Base-by-base conservation (phyloP, 2,888 invertebrate species). In the Campoplex nolae region DNA sequence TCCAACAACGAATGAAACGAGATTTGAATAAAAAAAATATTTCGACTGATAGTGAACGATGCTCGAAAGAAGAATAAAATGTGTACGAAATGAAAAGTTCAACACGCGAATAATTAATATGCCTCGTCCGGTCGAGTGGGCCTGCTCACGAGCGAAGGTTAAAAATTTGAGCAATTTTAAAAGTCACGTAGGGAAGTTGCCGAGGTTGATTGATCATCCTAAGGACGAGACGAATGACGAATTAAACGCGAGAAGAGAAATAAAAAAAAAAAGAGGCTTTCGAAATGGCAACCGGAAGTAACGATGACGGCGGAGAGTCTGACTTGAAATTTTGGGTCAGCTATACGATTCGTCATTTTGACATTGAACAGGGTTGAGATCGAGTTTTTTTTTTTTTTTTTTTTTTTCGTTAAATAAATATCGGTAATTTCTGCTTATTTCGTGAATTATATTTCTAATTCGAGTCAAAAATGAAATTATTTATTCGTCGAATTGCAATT, bases 171-270 rank as follows among this genome's bases (percentile, higher is more conserved):
- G 9, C 79, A 58, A 71, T 79, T 80, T 51, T 56, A 73, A 73
- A 65, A 73, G 71, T 35, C 54, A 56, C 28, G 45, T 80, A n/a
- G 48, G 51, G 79, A 80, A 48, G 74, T 65, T 54, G 81, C 65
- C 51, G 54, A 73, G 71, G 74, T 81, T 74, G 81, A 81, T 74
- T 81, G 74, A 74, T 81, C 65, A 42, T 81, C 51, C 23, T 51
- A 51, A 80, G 45, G 48, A 80, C 65, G 58, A 65, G 62, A 58
- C 45, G 18, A 76, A 76, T 56, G 67, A 54, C 45, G 56, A 38
- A 68, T 23, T 32, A 62, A 70, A 70, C 38, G n/a, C 23, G 13
- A 23, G 23, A 42, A 78, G 38, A 78, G 23, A 23, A 23, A 23
- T 23, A 23, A 23, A 23, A 23, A 23, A 23, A 68, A 56, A 68